These are phyloP conservation scores for Apomyelois bistriatella DNA, from an alignment of 2,888 invertebrate genomes.

Conservation along the genomic window DNA sequence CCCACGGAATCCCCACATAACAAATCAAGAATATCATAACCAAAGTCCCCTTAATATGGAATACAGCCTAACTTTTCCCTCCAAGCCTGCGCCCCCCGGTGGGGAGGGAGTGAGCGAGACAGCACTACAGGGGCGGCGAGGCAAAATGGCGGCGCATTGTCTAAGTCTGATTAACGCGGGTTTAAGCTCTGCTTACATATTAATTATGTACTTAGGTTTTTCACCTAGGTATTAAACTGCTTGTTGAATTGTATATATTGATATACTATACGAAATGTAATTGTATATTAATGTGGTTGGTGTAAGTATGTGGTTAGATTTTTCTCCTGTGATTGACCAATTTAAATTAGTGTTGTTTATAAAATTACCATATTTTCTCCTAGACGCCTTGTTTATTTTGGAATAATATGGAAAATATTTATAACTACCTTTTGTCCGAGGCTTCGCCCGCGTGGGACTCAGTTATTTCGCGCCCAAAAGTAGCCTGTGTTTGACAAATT, in stretches of 20 bases:
- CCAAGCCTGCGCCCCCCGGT: constrained; percentile 43
- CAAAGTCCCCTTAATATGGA: not conserved
- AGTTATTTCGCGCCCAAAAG: too few species aligned
- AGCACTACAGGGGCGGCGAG: constrained; percentile 33
- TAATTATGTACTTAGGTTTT: constrained; percentile 70
- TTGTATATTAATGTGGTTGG: too few species aligned
- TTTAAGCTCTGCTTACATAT: constrained; percentile 71
- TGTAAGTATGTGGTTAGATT: too few species aligned
- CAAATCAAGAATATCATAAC: constrained; percentile 18
- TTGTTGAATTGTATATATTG: not conserved
- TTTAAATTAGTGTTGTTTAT: too few species aligned
- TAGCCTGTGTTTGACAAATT: too few species aligned
- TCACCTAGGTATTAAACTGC: constrained; percentile 21
- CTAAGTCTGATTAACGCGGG: constrained; percentile 73
- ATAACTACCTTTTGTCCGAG: too few species aligned
- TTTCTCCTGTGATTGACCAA: too few species aligned
- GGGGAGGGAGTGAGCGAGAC: constrained; percentile 25
- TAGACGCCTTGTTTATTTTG: too few species aligned
- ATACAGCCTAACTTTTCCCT: constrained; percentile 47
- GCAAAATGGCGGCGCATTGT: constrained; percentile 75
- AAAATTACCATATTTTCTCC: too few species aligned
- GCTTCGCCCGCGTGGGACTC: too few species aligned
- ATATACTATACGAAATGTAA: not conserved
- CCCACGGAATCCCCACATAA: constrained; percentile 1
- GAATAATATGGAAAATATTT: too few species aligned